These are phyloP conservation scores for Eulacestoma nigropectus DNA, from an alignment of 2,113 vertebrate genomes.

Conservation along the genomic window DNA sequence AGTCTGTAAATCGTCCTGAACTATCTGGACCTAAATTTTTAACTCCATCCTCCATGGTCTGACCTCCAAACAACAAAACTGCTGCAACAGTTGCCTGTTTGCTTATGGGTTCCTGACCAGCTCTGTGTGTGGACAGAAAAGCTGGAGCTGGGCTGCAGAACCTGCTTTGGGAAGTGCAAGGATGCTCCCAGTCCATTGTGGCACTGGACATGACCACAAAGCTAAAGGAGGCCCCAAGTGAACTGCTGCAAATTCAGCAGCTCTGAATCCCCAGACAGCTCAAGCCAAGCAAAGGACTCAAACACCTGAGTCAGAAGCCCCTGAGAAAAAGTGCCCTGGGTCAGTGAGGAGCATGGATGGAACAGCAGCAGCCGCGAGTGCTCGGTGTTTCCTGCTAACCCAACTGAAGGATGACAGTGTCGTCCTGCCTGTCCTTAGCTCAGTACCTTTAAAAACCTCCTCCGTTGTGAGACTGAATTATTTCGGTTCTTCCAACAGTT, in stretches of 20 bases:
- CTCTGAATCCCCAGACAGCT: neutral
- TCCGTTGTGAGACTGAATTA: neutral
- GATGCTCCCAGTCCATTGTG: neutral
- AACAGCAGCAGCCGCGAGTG: neutral
- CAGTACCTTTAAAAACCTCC: neutral
- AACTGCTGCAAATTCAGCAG: neutral
- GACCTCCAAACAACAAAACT: neutral
- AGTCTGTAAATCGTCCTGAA: neutral
- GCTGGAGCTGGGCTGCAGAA: neutral
- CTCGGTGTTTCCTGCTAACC: neutral
- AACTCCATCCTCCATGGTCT: neutral
- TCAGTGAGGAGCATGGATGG: neutral
- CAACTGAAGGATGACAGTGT: neutral
- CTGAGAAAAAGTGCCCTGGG: neutral
- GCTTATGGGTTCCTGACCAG: neutral
- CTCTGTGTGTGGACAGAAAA: neutral
- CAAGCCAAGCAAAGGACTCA: neutral
- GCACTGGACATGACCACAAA: accelerated
- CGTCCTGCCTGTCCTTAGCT: neutral
- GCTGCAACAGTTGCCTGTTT: neutral
- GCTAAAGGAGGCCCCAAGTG: neutral
- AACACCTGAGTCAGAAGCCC: neutral
- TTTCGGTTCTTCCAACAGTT: neutral
- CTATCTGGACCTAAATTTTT: neutral
- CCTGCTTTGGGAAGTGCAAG: neutral